Percentiles rank a stretch among this genome's conserved stretches.
Evolutionary conservation across 2,888 invertebrate genomes (phyloP).

Genomic region (Apantesis nais): DNA sequence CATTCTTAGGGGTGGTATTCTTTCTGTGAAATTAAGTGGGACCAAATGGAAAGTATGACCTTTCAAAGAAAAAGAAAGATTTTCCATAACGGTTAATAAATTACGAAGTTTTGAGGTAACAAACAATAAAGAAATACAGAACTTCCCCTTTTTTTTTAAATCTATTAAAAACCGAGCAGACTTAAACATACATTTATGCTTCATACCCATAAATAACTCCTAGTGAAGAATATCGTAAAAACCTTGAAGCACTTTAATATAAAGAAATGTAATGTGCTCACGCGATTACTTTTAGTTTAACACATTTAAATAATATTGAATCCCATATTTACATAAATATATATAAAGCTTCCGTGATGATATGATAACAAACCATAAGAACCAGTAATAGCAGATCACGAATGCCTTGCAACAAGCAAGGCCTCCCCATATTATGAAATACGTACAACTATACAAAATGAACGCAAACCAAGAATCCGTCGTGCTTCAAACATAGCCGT

Average conservation of each 20-base stretch:
- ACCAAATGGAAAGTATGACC: background rate
- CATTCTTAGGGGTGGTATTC: background rate
- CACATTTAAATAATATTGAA: background rate
- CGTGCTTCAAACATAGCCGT: slow-evolving; percentile 60
- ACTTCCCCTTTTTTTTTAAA: too few species aligned
- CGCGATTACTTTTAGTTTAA: too few species aligned
- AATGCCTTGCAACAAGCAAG: slow-evolving; percentile 10
- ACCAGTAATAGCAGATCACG: slow-evolving; percentile 9
- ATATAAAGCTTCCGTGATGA: background rate
- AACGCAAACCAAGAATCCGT: slow-evolving; percentile 44
- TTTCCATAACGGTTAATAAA: too few species aligned
- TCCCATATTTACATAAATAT: background rate
- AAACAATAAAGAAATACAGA: too few species aligned
- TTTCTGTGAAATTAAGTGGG: background rate
- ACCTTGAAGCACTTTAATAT: background rate
- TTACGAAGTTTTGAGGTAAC: background rate
- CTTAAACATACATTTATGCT: background rate
- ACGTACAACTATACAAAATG: slow-evolving; percentile 19
- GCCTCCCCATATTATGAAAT: slow-evolving; percentile 18
- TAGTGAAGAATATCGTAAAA: background rate
- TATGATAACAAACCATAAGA: slow-evolving; percentile 1
- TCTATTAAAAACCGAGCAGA: background rate
- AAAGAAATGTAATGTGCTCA: background rate
- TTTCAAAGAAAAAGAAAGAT: background rate
- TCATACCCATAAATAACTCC: background rate